A percentile compares a stretch with the other conserved stretches of the same genome.
These are phyloP conservation scores for Trachelus troglodyta DNA, from an alignment of 2,888 invertebrate species.

Conservation along the genomic window DNA sequence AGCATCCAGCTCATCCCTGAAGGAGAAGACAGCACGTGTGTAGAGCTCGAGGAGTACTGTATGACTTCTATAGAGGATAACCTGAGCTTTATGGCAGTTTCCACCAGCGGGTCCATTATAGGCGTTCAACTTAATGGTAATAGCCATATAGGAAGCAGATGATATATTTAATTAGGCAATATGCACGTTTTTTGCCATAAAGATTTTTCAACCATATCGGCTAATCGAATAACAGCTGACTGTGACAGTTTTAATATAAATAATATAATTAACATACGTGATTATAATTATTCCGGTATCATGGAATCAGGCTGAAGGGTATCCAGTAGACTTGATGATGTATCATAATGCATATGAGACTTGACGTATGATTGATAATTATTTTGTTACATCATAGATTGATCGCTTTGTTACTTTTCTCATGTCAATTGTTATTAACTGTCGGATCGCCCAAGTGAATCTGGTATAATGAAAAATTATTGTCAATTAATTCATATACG, in stretches of 20 bases:
- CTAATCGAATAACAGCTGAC: neutral
- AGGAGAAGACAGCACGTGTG: conserved; percentile 71
- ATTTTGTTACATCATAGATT: neutral
- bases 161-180: neutral
- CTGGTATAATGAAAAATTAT: neutral
- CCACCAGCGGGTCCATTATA: conserved; percentile 70
- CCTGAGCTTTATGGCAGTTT: conserved; percentile 74
- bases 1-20: conserved; percentile 72
- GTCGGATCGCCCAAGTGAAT: neutral
- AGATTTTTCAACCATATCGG: neutral
- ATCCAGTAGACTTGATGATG: neutral
- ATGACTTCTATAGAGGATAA: conserved; percentile 70
- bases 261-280: neutral
- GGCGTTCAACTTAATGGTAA: conserved; percentile 71
- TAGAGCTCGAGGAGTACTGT: conserved; percentile 75
- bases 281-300: neutral
- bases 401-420: neutral
- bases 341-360: too few relatives aligned
- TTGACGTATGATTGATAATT: neutral
- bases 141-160: neutral
- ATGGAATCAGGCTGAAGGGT: neutral
- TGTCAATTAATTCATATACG: neutral
- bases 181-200: neutral
- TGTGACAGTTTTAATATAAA: neutral
- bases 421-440: neutral